Percentiles rank a stretch among this genome's conserved stretches.
These are phyloP conservation scores for Microtus ochrogaster DNA, from an alignment of 2,113 vertebrate genomes.

Conservation along the genomic window DNA sequence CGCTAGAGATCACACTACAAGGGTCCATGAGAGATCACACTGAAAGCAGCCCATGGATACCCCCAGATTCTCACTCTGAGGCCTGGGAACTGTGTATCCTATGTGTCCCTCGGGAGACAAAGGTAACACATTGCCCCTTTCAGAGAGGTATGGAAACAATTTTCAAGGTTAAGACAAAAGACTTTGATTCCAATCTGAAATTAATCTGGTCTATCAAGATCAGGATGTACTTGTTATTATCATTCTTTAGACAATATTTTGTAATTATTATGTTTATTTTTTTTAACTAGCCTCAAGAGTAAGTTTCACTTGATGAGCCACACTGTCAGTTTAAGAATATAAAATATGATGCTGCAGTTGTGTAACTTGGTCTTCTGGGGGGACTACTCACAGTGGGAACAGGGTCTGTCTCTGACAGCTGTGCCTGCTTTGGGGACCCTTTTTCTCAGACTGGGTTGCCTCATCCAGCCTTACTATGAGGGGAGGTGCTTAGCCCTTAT, in stretches of 20 bases:
- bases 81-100: neutral
- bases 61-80: neutral
- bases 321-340: constrained; percentile 41
- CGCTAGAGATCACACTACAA: too few species aligned
- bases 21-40: too few species aligned
- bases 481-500: neutral
- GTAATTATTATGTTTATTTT: neutral
- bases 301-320: neutral
- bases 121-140: neutral
- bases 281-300: neutral
- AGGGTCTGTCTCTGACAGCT: neutral
- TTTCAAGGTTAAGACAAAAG: neutral
- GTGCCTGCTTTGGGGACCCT: neutral
- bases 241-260: constrained; percentile 47
- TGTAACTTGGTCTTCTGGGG: neutral
- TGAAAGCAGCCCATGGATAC: neutral
- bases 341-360: neutral
- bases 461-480: neutral
- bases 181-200: neutral
- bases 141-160: neutral
- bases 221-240: neutral
- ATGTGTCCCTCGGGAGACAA: neutral
- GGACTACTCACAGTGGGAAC: neutral
- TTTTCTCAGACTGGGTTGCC: neutral
- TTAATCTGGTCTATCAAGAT: constrained; percentile 9